phyloP scores from a whole-genome alignment of 2,113 vertebrate genomes.

The Melierax canorus region DNA sequence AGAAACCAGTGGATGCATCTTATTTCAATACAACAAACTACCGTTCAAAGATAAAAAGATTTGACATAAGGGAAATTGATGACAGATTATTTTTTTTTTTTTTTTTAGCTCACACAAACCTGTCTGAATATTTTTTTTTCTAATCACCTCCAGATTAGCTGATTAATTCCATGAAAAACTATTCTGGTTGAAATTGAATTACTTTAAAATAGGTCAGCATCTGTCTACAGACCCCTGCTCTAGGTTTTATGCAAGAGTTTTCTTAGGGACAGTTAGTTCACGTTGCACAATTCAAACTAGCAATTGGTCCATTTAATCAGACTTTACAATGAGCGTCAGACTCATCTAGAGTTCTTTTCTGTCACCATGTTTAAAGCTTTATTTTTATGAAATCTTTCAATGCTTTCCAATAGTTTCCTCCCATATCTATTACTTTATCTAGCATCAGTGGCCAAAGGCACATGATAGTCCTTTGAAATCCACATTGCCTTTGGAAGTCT shows the following conservation, averaged over 20 bases:
- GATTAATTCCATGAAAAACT: neutral
- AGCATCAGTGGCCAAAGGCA: neutral
- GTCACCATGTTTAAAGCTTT: neutral
- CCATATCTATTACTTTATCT: neutral
- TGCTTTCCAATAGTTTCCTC: neutral
- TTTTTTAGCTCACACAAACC: neutral
- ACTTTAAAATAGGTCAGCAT: neutral
- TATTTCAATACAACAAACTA: neutral
- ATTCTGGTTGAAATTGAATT: neutral
- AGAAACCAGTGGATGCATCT: neutral
- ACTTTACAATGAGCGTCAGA: neutral
- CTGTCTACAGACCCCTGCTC: neutral
- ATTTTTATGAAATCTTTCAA: neutral
- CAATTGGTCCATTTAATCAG: neutral
- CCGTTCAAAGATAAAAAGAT: neutral
- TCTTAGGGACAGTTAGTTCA: neutral
- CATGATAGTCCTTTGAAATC: neutral
- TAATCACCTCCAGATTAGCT: neutral
- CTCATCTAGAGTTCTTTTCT: neutral
- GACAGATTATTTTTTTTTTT: neutral
- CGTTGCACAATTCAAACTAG: neutral
- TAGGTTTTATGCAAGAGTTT: too few relatives aligned
- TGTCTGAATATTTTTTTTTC: neutral
- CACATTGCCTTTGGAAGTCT: neutral
- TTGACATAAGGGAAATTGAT: neutral